Evolutionary conservation across 2,888 invertebrate genomes (phyloP).

Genomic region (Ethmia dodecea): DNA sequence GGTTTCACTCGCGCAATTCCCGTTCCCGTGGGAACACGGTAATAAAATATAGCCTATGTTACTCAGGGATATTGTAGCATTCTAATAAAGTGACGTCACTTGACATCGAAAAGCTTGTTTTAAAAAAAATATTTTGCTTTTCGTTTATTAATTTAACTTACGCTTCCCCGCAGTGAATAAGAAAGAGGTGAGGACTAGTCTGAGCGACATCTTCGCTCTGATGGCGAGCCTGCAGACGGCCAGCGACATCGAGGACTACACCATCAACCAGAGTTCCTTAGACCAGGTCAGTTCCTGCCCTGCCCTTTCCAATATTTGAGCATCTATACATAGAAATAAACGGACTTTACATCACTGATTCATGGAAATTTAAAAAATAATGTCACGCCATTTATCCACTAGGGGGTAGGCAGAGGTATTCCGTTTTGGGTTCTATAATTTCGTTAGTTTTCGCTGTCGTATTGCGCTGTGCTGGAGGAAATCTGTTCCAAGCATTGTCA

Average conservation of each 20-base stretch:
- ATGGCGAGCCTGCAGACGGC: conserved; percentile 63
- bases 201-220: conserved; percentile 70
- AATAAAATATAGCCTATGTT: too few relatives aligned
- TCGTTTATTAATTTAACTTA: too few relatives aligned
- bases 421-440: too few relatives aligned
- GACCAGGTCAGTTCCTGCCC: conserved; percentile 61
- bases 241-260: conserved; percentile 73
- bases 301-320: background rate
- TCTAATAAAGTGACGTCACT: too few relatives aligned
- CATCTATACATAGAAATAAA: background rate
- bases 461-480: too few relatives aligned
- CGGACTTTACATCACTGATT: background rate
- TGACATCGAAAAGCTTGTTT: too few relatives aligned
- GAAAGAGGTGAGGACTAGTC: conserved; percentile 47
- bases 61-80: too few relatives aligned
- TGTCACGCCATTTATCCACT: background rate
- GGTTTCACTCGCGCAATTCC: too few relatives aligned
- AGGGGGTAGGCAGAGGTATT: too few relatives aligned
- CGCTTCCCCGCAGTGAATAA: conserved; percentile 35
- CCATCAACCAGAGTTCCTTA: conserved; percentile 77
- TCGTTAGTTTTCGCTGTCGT: background rate
- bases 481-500: background rate
- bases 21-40: too few relatives aligned
- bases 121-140: too few relatives aligned
- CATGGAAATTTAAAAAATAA: background rate